Base-by-base conservation (phyloP, 1,140 invertebrate genomes). In the Megalonaias nervosa region DNA sequence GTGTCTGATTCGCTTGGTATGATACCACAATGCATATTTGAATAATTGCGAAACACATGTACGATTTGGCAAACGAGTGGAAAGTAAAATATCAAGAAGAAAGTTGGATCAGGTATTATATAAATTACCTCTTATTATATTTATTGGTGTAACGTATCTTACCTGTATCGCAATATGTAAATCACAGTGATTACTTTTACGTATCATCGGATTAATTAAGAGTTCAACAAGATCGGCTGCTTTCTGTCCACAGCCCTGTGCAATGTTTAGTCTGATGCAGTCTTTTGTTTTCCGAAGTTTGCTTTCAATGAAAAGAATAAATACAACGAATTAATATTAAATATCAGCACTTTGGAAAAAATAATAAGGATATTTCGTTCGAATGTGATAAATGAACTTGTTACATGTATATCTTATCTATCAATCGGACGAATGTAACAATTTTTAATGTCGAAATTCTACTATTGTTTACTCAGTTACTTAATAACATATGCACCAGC, bases 171-270 rank as follows among this genome's bases (percentile, higher is more conserved):
- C 11, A 23, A 77, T 59, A 16, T 61, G 57, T 38, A 73, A 78
- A 56, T 68, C 64, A 72, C 76, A 78, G 9, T 62, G n/a, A 12
- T 55, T 59, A 26, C 76, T 78, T 15, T 71, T 71, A n/a, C 38
- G 55, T 13, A 78, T 55, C 21, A 59, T 60, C 19, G 76, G 70
- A 21, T 73, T 78, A 0, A 78, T 67, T 21, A 78, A 60, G 17
- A 78, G 65, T 67, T 71, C 62, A 15, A 78, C 76, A 19, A 78
- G 56, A 67, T 78, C 76, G 15, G 71, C 71, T 14, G 76, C 76
- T n/a, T 73, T 64, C 65, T 78, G 71, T 12, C 76, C 76, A 62
- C 76, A 78, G 17, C 64, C 64, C 21, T 62, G 16, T 61, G 65
- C 26, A 38, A 78, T 78, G 23, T 72, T 73, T 38, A 48, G 64